phyloP scores from a whole-genome alignment of 2,113 vertebrate species.

The Phrynocephalus versicolor region DNA sequence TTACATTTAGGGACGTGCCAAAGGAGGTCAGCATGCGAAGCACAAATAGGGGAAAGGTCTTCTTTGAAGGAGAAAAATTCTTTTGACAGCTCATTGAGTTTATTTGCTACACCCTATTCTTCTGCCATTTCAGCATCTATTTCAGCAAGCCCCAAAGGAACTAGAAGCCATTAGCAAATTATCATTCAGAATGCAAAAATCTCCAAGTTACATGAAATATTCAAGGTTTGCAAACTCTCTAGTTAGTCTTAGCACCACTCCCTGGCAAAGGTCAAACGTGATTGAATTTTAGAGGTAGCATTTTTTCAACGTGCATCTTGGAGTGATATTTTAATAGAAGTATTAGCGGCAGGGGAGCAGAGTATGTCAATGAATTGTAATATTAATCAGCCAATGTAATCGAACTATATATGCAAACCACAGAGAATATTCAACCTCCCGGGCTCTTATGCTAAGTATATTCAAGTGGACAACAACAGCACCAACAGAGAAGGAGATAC shows the following conservation, averaged over 20 bases:
- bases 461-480: slow-evolving; percentile 14
- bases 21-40: slow-evolving; percentile 59
- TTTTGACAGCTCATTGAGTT: slow-evolving; percentile 76
- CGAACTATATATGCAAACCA: not conserved
- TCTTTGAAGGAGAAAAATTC: slow-evolving; percentile 70
- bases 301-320: slow-evolving; percentile 44
- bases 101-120: slow-evolving; percentile 74
- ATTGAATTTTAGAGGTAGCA: slow-evolving; percentile 48
- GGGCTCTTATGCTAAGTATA: not conserved
- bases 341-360: slow-evolving; percentile 27
- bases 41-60: slow-evolving; percentile 57
- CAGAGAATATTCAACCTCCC: not conserved
- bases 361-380: slow-evolving; percentile 14
- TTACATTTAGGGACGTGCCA: slow-evolving; percentile 22
- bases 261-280: slow-evolving; percentile 46
- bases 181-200: slow-evolving; percentile 72
- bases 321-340: slow-evolving; percentile 7
- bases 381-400: not conserved
- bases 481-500: slow-evolving; percentile 17
- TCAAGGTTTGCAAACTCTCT: slow-evolving; percentile 56
- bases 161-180: slow-evolving; percentile 73
- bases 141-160: slow-evolving; percentile 66
- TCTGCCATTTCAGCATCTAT: slow-evolving; percentile 72
- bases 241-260: slow-evolving; percentile 33
- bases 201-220: slow-evolving; percentile 61